These are phyloP conservation scores for Lamellibrachia luymesi DNA, from an alignment of 1,140 invertebrate genomes.

Conservation along the genomic window DNA sequence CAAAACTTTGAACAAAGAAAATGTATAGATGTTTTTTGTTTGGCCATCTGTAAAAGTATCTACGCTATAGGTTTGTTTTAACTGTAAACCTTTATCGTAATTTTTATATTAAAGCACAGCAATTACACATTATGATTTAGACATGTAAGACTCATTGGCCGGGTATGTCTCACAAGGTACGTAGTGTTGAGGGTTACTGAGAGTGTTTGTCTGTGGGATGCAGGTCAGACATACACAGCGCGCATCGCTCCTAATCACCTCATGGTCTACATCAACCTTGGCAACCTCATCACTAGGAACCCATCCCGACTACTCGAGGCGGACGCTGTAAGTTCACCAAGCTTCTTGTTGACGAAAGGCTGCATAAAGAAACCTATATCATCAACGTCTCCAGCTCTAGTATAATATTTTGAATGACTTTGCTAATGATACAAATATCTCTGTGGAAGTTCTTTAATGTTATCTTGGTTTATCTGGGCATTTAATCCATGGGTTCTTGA, in stretches of 20 bases:
- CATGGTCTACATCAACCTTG: conserved; percentile 93
- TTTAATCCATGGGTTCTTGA: too few species aligned
- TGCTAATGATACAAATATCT: too few species aligned
- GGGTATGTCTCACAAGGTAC: background rate
- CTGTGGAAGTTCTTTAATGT: background rate
- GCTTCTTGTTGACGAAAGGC: background rate
- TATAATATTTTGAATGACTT: too few species aligned
- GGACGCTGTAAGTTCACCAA: conserved; percentile 64
- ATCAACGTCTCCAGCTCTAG: background rate
- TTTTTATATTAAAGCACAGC: too few species aligned
- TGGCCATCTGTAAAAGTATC: background rate
- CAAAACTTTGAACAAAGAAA: background rate
- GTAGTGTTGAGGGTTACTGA: background rate
- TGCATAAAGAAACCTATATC: too few species aligned
- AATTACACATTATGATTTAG: too few species aligned
- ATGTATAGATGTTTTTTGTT: background rate
- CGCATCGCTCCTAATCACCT: conserved; percentile 93
- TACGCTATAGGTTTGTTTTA: background rate
- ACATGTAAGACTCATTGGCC: too few species aligned
- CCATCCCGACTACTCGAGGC: conserved; percentile 88
- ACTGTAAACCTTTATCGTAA: background rate
- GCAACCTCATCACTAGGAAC: conserved; percentile 92
- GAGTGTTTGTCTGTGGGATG: background rate
- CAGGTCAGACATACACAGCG: conserved; percentile 90
- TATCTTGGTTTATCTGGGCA: background rate